A percentile compares a stretch with the other conserved stretches of the same genome.
Evolutionary conservation across 2,888 invertebrate species (phyloP).

Genomic region (Steinernema hermaphroditum): DNA sequence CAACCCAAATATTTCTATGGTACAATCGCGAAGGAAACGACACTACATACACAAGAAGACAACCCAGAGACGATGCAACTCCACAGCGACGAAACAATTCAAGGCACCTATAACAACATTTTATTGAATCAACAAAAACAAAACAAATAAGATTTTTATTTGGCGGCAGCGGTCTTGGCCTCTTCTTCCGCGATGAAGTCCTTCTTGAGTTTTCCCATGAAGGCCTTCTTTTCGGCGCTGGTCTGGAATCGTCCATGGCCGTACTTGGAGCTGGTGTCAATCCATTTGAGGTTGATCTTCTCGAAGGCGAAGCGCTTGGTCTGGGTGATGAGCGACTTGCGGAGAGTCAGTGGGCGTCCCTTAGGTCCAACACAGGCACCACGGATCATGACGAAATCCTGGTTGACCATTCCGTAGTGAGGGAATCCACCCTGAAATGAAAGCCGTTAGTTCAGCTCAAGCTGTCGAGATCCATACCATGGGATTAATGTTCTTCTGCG

Average conservation of each 20-base stretch:
- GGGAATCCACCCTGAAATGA: conserved; percentile 86
- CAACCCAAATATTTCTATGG: too few relatives aligned
- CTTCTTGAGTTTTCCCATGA: conserved; percentile 66
- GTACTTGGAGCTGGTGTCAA: conserved; percentile 97
- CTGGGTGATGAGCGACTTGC: conserved; percentile 90
- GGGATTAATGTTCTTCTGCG: conserved; percentile 94
- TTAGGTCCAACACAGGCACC: conserved; percentile 94
- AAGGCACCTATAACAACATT: too few relatives aligned
- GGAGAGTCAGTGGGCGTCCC: conserved; percentile 91
- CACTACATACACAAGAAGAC: too few relatives aligned
- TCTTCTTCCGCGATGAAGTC: conserved; percentile 59
- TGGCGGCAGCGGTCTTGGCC: conserved; percentile 25
- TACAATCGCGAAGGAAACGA: too few relatives aligned
- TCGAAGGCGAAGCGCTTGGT: conserved; percentile 93
- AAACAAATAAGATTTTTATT: neutral
- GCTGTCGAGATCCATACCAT: too few relatives aligned
- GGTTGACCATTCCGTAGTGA: conserved; percentile 98
- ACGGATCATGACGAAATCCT: conserved; percentile 97
- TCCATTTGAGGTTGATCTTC: conserved; percentile 97
- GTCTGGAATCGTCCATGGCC: conserved; percentile 99
- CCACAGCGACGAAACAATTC: too few relatives aligned
- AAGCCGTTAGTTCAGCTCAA: neutral
- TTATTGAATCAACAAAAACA: conserved; percentile 25
- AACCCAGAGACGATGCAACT: too few relatives aligned
- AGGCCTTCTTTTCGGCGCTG: conserved; percentile 83